Percentiles rank a stretch among this genome's conserved stretches.
These are phyloP conservation scores for Sinotaia quadrata DNA, from an alignment of 2,888 invertebrate genomes.

Conservation along the genomic window DNA sequence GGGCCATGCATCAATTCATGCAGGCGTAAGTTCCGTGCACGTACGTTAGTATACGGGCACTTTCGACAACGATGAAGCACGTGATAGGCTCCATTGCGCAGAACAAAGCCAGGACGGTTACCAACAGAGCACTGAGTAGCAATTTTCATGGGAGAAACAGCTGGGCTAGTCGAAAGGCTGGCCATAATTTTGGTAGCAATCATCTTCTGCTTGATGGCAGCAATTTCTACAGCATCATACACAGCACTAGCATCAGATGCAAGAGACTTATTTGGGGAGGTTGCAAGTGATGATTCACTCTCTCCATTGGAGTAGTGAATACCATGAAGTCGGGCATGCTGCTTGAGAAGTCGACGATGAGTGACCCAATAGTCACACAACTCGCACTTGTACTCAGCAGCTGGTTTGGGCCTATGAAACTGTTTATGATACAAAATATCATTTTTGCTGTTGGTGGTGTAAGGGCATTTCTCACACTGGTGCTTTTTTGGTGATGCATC, in stretches of 20 bases:
- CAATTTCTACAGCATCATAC: slow-evolving; percentile 63
- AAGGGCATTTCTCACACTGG: slow-evolving; percentile 86
- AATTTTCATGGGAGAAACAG: slow-evolving; percentile 60
- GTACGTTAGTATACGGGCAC: slow-evolving; percentile 88
- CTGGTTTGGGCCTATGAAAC: slow-evolving; percentile 82
- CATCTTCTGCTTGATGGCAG: slow-evolving; percentile 66
- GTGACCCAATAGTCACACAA: slow-evolving; percentile 88
- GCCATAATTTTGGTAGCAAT: slow-evolving; percentile 65
- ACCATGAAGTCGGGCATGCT: slow-evolving; percentile 84
- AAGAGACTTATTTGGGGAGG: slow-evolving; percentile 61
- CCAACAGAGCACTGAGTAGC: slow-evolving; percentile 52
- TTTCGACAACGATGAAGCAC: slow-evolving; percentile 89
- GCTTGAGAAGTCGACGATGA: slow-evolving; percentile 84
- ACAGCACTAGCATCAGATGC: slow-evolving; percentile 53
- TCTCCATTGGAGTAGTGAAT: slow-evolving; percentile 4
- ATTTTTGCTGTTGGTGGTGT: slow-evolving; percentile 87
- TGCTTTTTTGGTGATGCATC: slow-evolving; percentile 76
- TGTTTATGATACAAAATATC: slow-evolving; percentile 90
- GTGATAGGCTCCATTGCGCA: slow-evolving; percentile 71
- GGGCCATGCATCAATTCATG: slow-evolving; percentile 86
- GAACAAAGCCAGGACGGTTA: slow-evolving; percentile 58
- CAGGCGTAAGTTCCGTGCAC: slow-evolving; percentile 84
- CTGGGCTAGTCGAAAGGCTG: slow-evolving; percentile 59
- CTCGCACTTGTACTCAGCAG: slow-evolving; percentile 85
- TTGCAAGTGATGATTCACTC: slow-evolving; percentile 1